Conservation (phyloP, 2,797 vertebrate genomes). For the Picus viridis region DNA sequence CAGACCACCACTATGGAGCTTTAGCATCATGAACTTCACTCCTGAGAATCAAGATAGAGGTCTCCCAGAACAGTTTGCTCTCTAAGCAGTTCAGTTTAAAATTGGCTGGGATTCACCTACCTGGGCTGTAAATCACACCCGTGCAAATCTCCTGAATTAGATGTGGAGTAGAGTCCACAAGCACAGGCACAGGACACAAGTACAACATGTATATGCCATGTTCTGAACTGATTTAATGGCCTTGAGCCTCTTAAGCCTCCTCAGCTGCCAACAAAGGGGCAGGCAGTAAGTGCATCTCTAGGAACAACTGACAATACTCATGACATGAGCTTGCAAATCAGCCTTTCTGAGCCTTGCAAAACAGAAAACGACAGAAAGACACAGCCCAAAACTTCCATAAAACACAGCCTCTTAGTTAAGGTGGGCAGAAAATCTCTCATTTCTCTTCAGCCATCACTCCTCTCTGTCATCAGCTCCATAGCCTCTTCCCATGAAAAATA, state of each 20-base stretch:
- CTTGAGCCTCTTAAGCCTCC: no score
- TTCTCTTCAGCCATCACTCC: no score
- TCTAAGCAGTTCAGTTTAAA: neutral
- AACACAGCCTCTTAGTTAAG: no score
- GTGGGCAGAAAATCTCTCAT: no score
- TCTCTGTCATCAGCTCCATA: no score
- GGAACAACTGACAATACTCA: neutral
- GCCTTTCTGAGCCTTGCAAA: neutral
- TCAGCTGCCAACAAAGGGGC: neutral
- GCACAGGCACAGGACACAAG: neutral
- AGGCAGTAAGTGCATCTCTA: neutral
- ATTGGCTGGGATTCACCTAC: neutral
- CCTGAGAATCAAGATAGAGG: no score
- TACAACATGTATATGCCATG: neutral
- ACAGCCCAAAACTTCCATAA: no score
- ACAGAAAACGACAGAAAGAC: no score
- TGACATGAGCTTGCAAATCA: neutral
- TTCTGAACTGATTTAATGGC: neutral
- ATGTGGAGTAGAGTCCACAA: neutral
- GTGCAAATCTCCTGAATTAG: neutral
- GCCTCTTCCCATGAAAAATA: no score
- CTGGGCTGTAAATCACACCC: neutral
- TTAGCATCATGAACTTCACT: neutral
- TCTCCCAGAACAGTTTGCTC: neutral
- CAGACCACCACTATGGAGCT: neutral